Conservation (phyloP, 2,888 invertebrate genomes). For the Sarcophaga subvicina region DNA sequence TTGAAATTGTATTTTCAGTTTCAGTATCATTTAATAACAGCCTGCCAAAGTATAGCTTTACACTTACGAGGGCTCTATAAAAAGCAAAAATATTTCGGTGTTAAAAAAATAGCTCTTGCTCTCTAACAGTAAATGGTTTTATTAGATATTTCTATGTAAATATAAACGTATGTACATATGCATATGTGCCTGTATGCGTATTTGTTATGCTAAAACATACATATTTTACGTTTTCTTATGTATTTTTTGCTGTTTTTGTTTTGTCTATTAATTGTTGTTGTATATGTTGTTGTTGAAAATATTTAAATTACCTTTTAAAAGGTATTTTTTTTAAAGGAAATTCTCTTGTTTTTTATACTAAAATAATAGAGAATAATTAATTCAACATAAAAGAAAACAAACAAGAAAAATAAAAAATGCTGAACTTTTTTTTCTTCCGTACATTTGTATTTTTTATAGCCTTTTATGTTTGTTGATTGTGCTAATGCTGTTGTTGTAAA, state of each 20-base stretch:
- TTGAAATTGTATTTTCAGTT: conserved; percentile 37
- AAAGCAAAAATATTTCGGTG: too few species aligned
- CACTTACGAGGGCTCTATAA: conserved; percentile 5
- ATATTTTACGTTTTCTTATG: conserved; percentile 48
- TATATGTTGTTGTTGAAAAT: conserved; percentile 2
- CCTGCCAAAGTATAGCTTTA: conserved; percentile 1
- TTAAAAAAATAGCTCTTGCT: too few species aligned
- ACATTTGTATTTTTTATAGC: not conserved
- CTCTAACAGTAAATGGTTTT: too few species aligned
- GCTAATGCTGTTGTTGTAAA: too few species aligned
- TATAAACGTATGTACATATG: too few species aligned
- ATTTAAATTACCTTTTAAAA: conserved; percentile 48
- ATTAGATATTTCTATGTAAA: too few species aligned
- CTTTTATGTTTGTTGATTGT: not conserved
- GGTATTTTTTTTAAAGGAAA: conserved; percentile 43
- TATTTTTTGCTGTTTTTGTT: conserved; percentile 4
- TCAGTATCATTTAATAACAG: conserved; percentile 43
- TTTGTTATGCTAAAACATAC: conserved; percentile 38
- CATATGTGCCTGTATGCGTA: too few species aligned
- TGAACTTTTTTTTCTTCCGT: too few species aligned
- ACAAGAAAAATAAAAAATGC: not conserved
- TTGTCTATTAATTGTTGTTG: not conserved
- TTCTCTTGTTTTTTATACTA: conserved; percentile 12
- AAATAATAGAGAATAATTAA: conserved; percentile 36
- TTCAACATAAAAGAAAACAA: not conserved